Evolutionary conservation across 2,797 vertebrate species (phyloP), one percentile per base, ranked within the genome.

Genomic region (Capromys pilorides): DNA sequence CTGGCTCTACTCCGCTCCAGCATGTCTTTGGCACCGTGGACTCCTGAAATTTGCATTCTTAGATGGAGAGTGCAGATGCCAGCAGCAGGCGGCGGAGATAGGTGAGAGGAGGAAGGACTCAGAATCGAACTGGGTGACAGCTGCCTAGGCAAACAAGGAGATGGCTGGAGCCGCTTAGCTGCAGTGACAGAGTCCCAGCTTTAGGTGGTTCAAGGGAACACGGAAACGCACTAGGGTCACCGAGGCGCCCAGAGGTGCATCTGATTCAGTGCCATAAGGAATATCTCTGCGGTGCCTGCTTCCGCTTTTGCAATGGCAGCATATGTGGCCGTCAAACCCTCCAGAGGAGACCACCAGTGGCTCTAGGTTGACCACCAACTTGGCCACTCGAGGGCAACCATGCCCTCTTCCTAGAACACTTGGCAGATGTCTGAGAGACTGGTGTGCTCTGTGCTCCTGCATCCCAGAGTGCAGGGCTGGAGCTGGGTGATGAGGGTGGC

Each of bases 21-120:
- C 28, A 0, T 64, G 94, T 54, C 91, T 78, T 54, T 69, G 92
- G 71, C 83, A 75, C 26, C 73, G 24, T 0, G 31, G 36, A 64
- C 85, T 85, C 91, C 85, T 93, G 91, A 80, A 90, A 95, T 96
- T 93, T 95, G 88, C 91, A 91, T 92, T 96, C 59, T 54, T 93
- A 13, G 67, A 82, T 61, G 57, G 75, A 96, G 67, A 61, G 66
- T 9, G 24, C 14, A 2, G 8, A 9, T 79, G 71, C 85, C 4
- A 57, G 54, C 19, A 57, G 84, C 80, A 36, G 28, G 77, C 49
- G 2, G 54, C 73, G 54, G 51, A 90, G 73, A 79, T 3, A 28
- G 57, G 49, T 0, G 18, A 54, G 61, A 77, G 45, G 61, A 45
- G 3, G 49, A 36, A 61, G 16, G 80, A 4, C 26, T 88, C 54